Evolutionary conservation across 2,888 invertebrate genomes (phyloP).

Genomic region (Theretra japonica): DNA sequence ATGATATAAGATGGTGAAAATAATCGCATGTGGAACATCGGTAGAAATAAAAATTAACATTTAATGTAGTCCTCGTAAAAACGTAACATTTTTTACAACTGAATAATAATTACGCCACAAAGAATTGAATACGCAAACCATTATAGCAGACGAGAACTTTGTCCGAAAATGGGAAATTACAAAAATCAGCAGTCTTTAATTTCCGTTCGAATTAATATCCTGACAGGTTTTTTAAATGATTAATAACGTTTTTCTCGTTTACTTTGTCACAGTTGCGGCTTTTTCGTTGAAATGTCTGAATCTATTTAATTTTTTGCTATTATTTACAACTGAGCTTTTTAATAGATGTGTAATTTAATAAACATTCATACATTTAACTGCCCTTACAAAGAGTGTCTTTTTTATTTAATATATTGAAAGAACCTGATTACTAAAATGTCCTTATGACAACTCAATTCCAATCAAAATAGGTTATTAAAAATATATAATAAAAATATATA

Average conservation of each 20-base stretch:
- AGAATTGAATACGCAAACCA: conserved; percentile 10
- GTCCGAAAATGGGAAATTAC: conserved; percentile 1
- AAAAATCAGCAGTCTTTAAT: conserved; percentile 27
- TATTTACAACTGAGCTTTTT: not conserved
- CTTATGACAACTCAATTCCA: no score
- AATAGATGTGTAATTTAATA: not conserved
- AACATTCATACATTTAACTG: no score
- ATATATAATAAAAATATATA: no score
- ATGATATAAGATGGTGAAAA: no score
- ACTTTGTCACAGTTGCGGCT: not conserved
- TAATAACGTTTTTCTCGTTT: not conserved
- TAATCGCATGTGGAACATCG: no score
- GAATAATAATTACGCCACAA: not conserved
- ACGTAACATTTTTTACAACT: no score
- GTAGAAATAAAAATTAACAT: not conserved
- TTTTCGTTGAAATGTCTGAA: not conserved
- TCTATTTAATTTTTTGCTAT: not conserved
- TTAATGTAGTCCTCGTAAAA: no score
- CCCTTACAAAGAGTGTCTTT: no score
- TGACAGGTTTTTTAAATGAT: conserved; percentile 19
- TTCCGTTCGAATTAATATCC: conserved; percentile 17
- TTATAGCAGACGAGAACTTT: conserved; percentile 5
- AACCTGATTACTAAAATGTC: no score
- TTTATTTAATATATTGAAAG: no score
- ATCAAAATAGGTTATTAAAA: no score